These are phyloP conservation scores for Delichon dasypus DNA, from an alignment of 2,797 vertebrate species.

Conservation along the genomic window DNA sequence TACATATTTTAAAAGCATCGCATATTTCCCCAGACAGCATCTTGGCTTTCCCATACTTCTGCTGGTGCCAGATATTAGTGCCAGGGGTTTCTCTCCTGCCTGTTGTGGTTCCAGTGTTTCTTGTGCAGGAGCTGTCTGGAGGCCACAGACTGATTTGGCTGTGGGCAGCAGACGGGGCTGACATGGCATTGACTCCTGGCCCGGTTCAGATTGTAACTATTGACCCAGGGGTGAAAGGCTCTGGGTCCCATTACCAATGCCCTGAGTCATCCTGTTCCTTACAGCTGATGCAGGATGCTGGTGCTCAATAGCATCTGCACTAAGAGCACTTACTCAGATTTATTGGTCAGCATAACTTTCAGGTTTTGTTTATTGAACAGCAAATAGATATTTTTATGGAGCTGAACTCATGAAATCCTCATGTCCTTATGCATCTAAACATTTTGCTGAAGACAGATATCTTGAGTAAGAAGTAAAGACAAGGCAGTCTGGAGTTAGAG, in stretches of 20 bases:
- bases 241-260: conserved; percentile 23
- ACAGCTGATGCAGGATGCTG: conserved; percentile 21
- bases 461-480: neutral
- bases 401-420: neutral
- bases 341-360: neutral
- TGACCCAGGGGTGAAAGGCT: conserved; percentile 40
- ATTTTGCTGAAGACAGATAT: neutral
- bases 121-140: conserved; percentile 17
- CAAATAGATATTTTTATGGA: neutral
- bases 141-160: neutral
- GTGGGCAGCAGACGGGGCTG: neutral
- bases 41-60: neutral
- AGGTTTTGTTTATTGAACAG: neutral
- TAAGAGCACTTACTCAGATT: conserved; percentile 17
- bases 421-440: neutral
- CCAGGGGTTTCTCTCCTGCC: neutral
- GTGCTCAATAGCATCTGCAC: neutral
- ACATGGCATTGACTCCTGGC: neutral
- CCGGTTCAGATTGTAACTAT: conserved; percentile 25
- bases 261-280: neutral
- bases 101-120: neutral
- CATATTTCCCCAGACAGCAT: neutral
- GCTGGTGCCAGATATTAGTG: neutral
- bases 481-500: neutral
- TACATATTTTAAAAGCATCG: neutral